Evolutionary conservation across 1,140 invertebrate genomes (phyloP), one percentile per base, ranked within the genome.

Genomic region (Psilanteris sp.): DNA sequence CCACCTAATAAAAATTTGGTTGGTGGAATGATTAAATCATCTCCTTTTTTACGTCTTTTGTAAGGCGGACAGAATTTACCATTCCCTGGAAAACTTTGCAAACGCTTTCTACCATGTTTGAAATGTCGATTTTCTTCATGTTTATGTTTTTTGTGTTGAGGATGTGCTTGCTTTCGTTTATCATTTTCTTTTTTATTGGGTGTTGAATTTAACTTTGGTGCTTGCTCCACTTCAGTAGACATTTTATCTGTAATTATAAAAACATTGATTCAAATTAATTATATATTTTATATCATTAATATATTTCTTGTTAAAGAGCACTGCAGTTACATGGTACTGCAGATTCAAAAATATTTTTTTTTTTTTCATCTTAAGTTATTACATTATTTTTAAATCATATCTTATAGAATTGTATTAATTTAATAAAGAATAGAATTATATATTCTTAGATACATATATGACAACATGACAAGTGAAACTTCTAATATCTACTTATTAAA

Each of bases 1-100:
- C 97, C 97, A 39, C 97, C 97, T 1, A 98, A 90, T 3, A 98
- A 89, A 89, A 98, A 98, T 87, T 97, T 97, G 1, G 96, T 97
- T 0, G 96, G 96, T 20, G 95, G 92, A 50, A 87, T 85, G 66
- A 91, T 90, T 10, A 18, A 14, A 9, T 48, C 20, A 57, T 90
- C 91, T 66, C 93, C 93, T 77, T 94, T 94, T 70, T 92, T 92
- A 27, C 93, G 90, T 41, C 92, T 89, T 77, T 93, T 93, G 70
- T 92, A 91, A 0, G 87, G 86, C 2, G 84, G 84, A 61, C 83
- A 87, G 36, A 88, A 88, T 77, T 88, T 90, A 15, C 85, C 83
- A 66, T 84, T 85, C 4, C 84, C 85, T 0, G 85, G 87, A 57
- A 90, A 91, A 79, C 87, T 90, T 52, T 91, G 90, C 2, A 87